Percentiles rank a stretch among this genome's conserved stretches.
phyloP scores from a whole-genome alignment of 2,797 vertebrate species.

The Hoplostethus mediterraneus region DNA sequence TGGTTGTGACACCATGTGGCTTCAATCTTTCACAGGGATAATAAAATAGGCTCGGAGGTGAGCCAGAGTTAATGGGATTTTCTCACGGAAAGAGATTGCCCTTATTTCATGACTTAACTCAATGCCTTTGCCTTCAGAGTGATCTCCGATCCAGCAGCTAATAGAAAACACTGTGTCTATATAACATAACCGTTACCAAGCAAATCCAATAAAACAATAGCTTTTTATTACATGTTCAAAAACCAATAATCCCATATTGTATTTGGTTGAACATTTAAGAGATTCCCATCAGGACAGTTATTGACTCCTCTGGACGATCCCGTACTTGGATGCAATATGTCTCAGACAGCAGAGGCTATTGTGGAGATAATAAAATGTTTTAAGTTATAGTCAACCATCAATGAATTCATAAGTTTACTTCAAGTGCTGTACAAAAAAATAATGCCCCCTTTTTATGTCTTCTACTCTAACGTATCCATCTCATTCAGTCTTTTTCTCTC shows the following conservation, averaged over 20 bases:
- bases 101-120: slow-evolving; percentile 80
- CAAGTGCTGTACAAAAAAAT: slow-evolving; percentile 40
- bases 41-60: slow-evolving; percentile 81
- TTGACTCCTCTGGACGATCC: slow-evolving; percentile 70
- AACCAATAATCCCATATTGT: slow-evolving; percentile 79
- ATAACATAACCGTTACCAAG: slow-evolving; percentile 76
- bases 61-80: slow-evolving; percentile 83
- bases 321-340: slow-evolving; percentile 74
- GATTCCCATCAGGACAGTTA: slow-evolving; percentile 71
- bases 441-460: slow-evolving; percentile 6
- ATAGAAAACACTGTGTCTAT: slow-evolving; percentile 80
- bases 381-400: slow-evolving; percentile 33
- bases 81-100: slow-evolving; percentile 81
- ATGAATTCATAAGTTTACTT: slow-evolving; percentile 59
- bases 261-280: slow-evolving; percentile 79
- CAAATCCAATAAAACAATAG: slow-evolving; percentile 83
- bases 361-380: slow-evolving; percentile 69
- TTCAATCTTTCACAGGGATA: slow-evolving; percentile 79
- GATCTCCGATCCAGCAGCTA: slow-evolving; percentile 80
- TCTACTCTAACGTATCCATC: slow-evolving; percentile 42
- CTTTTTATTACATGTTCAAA: slow-evolving; percentile 85
- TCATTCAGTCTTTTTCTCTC: slow-evolving; percentile 23
- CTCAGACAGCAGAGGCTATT: slow-evolving; percentile 54
- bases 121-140: slow-evolving; percentile 70
- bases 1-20: slow-evolving; percentile 82